Evolutionary conservation across 2,888 invertebrate species (phyloP).

Genomic region (Flexamia atlantica): DNA sequence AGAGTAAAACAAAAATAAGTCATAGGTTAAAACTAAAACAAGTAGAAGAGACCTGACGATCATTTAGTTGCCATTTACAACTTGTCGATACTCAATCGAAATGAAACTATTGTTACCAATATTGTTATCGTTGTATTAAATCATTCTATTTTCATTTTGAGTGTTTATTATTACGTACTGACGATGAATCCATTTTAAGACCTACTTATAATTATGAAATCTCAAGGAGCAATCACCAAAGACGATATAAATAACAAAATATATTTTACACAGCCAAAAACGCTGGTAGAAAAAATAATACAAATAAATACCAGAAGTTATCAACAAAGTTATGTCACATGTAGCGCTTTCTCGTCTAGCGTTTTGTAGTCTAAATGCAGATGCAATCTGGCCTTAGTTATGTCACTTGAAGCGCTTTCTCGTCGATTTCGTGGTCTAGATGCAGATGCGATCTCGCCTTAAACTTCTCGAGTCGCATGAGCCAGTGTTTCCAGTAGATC

Average conservation of each 20-base stretch:
- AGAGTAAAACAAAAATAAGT: too few relatives aligned
- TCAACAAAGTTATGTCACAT: not conserved
- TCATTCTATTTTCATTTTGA: not conserved
- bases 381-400: slow-evolving; percentile 24
- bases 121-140: not conserved
- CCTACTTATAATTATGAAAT: not conserved
- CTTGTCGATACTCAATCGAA: not conserved
- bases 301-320: slow-evolving; percentile 4
- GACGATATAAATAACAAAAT: slow-evolving; percentile 2
- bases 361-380: slow-evolving; percentile 43
- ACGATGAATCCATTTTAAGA: not conserved
- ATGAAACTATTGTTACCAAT: not conserved
- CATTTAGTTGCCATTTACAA: not conserved
- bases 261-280: slow-evolving; percentile 3
- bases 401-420: slow-evolving; percentile 15
- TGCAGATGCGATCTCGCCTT: slow-evolving; percentile 44
- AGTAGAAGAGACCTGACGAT: too few relatives aligned
- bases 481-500: slow-evolving; percentile 85
- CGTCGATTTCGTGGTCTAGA: slow-evolving; percentile 45
- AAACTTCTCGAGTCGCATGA: slow-evolving; percentile 79
- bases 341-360: slow-evolving; percentile 34
- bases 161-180: not conserved
- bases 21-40: too few relatives aligned
- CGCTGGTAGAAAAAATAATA: not conserved
- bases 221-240: not conserved